phyloP scores from a whole-genome alignment of 2,113 vertebrate species.

The Gobius niger region DNA sequence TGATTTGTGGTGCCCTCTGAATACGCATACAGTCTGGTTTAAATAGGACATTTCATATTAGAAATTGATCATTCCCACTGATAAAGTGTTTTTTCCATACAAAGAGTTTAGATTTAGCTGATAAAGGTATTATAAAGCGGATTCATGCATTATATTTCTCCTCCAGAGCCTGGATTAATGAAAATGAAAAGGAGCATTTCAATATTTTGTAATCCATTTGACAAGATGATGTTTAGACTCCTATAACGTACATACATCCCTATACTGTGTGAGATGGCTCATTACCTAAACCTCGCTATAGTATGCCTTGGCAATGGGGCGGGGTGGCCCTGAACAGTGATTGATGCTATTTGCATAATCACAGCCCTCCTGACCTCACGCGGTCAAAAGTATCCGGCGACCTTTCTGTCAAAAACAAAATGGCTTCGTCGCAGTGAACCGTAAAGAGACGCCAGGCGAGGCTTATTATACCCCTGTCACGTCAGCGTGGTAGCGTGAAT shows the following conservation, averaged over 20 bases:
- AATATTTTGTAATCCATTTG: no score
- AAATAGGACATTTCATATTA: no score
- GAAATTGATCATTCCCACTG: no score
- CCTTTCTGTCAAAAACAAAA: slow-evolving; percentile 43
- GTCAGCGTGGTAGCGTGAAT: slow-evolving; percentile 27
- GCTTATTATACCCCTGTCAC: slow-evolving; percentile 48
- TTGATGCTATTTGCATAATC: slow-evolving; percentile 57
- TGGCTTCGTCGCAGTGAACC: slow-evolving; percentile 21
- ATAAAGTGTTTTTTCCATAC: no score
- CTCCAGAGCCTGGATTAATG: no score
- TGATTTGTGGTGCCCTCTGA: no score
- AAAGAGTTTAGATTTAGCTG: no score
- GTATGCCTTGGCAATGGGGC: neutral
- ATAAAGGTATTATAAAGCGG: no score
- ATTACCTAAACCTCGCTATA: neutral
- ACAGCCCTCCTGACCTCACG: slow-evolving; percentile 19
- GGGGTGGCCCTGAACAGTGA: slow-evolving; percentile 23
- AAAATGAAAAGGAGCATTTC: no score
- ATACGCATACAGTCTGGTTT: no score
- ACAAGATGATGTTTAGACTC: neutral
- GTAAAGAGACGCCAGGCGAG: slow-evolving; percentile 2
- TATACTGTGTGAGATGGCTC: neutral
- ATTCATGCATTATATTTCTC: no score
- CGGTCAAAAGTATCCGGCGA: slow-evolving; percentile 39
- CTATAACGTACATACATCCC: neutral